Evolutionary conservation across 2,888 invertebrate genomes (phyloP).

Genomic region (Lymantria dispar): DNA sequence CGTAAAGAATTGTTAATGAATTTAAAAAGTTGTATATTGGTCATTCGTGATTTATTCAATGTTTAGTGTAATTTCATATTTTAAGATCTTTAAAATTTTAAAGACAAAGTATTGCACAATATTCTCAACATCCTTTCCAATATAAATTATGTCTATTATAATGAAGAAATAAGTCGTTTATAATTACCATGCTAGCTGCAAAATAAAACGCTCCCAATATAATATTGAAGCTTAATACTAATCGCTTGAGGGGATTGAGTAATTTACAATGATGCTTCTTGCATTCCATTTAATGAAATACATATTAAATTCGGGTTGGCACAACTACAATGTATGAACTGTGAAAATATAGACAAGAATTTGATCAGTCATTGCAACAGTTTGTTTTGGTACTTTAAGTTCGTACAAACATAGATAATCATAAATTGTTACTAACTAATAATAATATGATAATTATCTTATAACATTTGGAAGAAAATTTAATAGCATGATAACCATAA

Average conservation of each 20-base stretch:
- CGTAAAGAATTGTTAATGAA: too few species aligned
- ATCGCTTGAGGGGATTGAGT: conserved; percentile 22
- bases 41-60: too few species aligned
- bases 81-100: too few species aligned
- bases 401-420: conserved; percentile 34
- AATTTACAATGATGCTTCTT: conserved; percentile 35
- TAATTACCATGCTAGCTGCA: too few species aligned
- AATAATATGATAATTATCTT: conserved; percentile 39
- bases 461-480: conserved; percentile 35
- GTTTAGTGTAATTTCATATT: too few species aligned
- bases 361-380: conserved; percentile 59
- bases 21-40: too few species aligned
- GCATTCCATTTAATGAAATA: conserved; percentile 77
- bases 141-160: too few species aligned
- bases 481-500: conserved; percentile 29
- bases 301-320: conserved; percentile 78
- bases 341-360: conserved; percentile 63
- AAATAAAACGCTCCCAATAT: too few species aligned
- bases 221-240: conserved; percentile 1
- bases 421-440: conserved; percentile 37
- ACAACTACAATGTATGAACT: conserved; percentile 75
- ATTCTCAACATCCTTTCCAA: too few species aligned
- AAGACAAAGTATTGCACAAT: not conserved
- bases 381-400: conserved; percentile 34
- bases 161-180: too few species aligned